Evolutionary conservation across 2,797 vertebrate species (phyloP), one percentile per base, ranked within the genome.

Genomic region (Microtus obscurus): DNA sequence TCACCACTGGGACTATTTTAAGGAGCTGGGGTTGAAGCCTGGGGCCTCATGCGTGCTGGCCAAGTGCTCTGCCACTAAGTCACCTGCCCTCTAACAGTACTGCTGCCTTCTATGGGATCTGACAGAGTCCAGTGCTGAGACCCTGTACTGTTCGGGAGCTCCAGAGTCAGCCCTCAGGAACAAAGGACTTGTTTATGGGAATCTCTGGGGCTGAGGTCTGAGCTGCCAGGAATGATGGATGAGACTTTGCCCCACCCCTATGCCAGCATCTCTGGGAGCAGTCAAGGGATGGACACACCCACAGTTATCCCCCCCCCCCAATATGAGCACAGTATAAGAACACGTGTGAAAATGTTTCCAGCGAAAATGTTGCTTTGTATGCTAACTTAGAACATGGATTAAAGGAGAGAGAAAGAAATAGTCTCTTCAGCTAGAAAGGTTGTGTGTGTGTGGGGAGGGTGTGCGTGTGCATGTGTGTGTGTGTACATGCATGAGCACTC

Each of bases 201-300:
- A n/a, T 77, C 80, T 65, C 34, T 0, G 0, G 2, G 51, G 17
- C 40, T 13, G n/a, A 1, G 69, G 45, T n/a, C 81, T 19, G 43
- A 79, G 56, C 81, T 79, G 65, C 69, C 61, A 16, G 59, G 43
- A 29, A 0, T 31, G 94, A 81, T 7, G 19, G 89, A 67, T 43
- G 83, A 31, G 13, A 23, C 27, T 27, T 13, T 25, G 67, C 81
- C 11, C 7, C 0, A 19, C 17, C 48, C 78, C 25, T 29, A 11
- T 0, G n/a, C 13, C 1, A 0, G 69, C 29, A 12, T 34, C 63
- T 45, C 59, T 0, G 0, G 34, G 1, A 3, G 34, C 34, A 0
- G 12, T 48, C 37, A 10, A 1, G 0, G 1, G 81, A 27, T 0
- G 13, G 34, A 27, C 9, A 3, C 23, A 6, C 11, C 37, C 12